phyloP scores from a whole-genome alignment of 2,797 vertebrate species.

The Hippoglossus hippoglossus region DNA sequence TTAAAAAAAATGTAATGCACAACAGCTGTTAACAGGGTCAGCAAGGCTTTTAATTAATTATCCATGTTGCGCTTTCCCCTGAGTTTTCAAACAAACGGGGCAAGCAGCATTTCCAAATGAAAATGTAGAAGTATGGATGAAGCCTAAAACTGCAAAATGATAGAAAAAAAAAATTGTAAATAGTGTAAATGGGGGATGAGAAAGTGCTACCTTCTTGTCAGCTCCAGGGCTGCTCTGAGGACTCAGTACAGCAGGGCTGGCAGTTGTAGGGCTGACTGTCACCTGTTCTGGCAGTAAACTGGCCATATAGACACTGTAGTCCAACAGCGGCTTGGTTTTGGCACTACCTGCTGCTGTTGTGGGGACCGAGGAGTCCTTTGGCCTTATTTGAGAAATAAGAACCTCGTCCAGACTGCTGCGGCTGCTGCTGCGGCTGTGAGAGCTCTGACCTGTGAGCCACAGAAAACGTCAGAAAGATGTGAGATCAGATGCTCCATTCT shows the following conservation, averaged over 20 bases:
- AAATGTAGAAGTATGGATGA: no score
- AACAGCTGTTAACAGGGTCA: no score
- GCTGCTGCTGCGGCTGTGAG: slow-evolving; percentile 93
- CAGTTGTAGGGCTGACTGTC: slow-evolving; percentile 72
- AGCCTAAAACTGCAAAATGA: background rate
- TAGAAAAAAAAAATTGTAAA: background rate
- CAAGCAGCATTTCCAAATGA: no score
- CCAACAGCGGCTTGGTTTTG: slow-evolving; percentile 87
- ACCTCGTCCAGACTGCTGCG: slow-evolving; percentile 91
- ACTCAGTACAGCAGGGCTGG: slow-evolving; percentile 85
- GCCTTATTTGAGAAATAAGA: slow-evolving; percentile 81
- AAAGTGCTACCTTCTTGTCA: slow-evolving; percentile 89
- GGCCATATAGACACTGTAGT: slow-evolving; percentile 93
- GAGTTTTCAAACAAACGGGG: no score
- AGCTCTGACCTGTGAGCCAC: slow-evolving; percentile 76
- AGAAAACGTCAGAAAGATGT: slow-evolving; percentile 15
- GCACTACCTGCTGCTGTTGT: slow-evolving; percentile 52
- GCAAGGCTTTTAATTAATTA: no score
- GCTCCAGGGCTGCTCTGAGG: slow-evolving; percentile 92
- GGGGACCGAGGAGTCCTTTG: slow-evolving; percentile 84
- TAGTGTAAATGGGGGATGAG: background rate
- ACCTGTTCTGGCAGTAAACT: slow-evolving; percentile 86
- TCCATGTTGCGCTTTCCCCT: no score
- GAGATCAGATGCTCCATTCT: background rate
- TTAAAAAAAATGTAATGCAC: no score